phyloP scores from a whole-genome alignment of 1,140 invertebrate species.

The Trichogramma pretiosum region DNA sequence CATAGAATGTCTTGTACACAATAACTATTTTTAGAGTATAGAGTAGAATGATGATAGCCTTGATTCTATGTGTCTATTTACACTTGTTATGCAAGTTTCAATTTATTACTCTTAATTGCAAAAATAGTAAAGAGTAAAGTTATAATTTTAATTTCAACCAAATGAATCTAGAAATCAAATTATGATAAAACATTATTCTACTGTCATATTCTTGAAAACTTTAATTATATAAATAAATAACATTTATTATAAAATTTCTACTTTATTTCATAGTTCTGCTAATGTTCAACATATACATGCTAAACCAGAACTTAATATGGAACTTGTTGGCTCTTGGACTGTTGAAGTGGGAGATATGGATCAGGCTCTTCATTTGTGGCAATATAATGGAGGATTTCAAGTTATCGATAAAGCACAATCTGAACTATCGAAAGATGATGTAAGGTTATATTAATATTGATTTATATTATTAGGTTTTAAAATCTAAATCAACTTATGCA shows the following conservation, averaged over 20 bases:
- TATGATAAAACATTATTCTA: neutral
- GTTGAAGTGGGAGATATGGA: slow-evolving; percentile 96
- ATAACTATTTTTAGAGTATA: too few relatives aligned
- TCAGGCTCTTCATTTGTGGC: slow-evolving; percentile 92
- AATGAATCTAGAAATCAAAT: neutral
- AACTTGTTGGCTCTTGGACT: slow-evolving; percentile 76
- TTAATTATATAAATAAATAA: too few relatives aligned
- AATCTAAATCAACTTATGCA: neutral
- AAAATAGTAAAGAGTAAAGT: neutral
- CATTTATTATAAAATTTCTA: slow-evolving; percentile 3
- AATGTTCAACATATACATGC: slow-evolving; percentile 70
- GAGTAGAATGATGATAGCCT: too few relatives aligned
- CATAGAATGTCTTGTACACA: too few relatives aligned
- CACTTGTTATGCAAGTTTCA: too few relatives aligned
- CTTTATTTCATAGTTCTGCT: slow-evolving; percentile 58
- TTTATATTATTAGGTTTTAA: neutral
- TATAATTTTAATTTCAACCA: neutral
- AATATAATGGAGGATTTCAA: slow-evolving; percentile 84
- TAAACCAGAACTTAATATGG: slow-evolving; percentile 58
- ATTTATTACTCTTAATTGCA: too few relatives aligned
- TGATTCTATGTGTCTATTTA: too few relatives aligned
- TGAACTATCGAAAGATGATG: slow-evolving; percentile 62
- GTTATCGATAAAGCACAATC: slow-evolving; percentile 73
- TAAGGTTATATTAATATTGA: slow-evolving; percentile 42
- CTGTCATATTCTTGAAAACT: too few relatives aligned